These are phyloP conservation scores for Megamerina dolium DNA, from an alignment of 2,888 invertebrate species.

Conservation along the genomic window DNA sequence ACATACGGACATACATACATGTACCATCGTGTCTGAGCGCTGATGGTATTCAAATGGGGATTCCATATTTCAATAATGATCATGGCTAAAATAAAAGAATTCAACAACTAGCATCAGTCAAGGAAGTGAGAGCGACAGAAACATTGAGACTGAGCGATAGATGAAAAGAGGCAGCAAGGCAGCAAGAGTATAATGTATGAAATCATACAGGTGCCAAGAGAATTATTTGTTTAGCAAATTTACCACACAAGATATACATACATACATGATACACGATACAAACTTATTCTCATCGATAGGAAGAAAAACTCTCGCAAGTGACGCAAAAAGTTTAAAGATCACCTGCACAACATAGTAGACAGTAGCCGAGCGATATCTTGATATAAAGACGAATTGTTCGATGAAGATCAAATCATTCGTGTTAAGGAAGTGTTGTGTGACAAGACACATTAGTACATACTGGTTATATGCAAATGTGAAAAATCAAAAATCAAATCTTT, in stretches of 20 bases:
- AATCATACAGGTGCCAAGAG: neutral
- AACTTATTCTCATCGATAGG: too few species aligned
- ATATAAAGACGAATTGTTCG: constrained; percentile 32
- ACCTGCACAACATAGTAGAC: neutral
- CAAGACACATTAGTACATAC: too few species aligned
- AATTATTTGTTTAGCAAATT: too few species aligned
- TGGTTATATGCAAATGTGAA: too few species aligned
- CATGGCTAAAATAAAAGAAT: neutral
- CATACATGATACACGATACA: too few species aligned
- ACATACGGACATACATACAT: neutral
- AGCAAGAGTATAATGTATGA: too few species aligned
- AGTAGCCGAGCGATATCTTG: neutral
- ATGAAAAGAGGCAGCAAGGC: neutral
- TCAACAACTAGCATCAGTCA: neutral
- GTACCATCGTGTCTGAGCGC: neutral
- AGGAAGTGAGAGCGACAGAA: neutral
- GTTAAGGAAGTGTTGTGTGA: constrained; percentile 33
- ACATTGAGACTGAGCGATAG: neutral
- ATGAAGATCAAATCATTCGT: constrained; percentile 31
- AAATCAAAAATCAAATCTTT: too few species aligned
- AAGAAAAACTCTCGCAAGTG: too few species aligned
- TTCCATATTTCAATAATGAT: constrained; percentile 9
- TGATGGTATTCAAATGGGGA: constrained; percentile 9
- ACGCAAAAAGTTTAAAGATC: too few species aligned
- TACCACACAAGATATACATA: too few species aligned